Conservation (phyloP, 2,797 vertebrate species). For the Cryptoprocta ferox region DNA sequence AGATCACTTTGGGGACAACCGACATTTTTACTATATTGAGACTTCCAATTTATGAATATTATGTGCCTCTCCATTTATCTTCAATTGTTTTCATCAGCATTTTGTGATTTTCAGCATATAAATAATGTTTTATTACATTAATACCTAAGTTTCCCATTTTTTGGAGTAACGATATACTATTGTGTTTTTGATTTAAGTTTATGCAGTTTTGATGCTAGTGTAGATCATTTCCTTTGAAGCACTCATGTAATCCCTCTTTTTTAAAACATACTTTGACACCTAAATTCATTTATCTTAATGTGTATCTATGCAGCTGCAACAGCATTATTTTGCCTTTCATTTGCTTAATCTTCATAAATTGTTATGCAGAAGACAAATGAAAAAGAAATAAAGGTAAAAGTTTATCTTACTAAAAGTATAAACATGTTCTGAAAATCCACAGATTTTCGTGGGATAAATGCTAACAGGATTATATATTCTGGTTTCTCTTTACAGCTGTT, state of each 20-base stretch:
- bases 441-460: neutral
- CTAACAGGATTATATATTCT: neutral
- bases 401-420: neutral
- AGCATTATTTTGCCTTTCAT: neutral
- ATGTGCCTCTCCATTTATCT: neutral
- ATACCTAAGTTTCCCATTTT: neutral
- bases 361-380: neutral
- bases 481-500: slow-evolving; percentile 11
- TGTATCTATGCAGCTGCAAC: neutral
- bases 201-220: neutral
- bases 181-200: neutral
- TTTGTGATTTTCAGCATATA: neutral
- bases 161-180: neutral
- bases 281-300: neutral
- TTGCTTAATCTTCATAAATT: neutral
- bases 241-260: neutral
- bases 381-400: neutral
- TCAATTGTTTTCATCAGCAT: neutral
- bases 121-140: neutral
- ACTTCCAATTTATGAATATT: neutral
- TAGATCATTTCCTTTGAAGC: slow-evolving; percentile 42
- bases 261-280: neutral
- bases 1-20: neutral
- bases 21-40: neutral
- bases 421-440: neutral